Base-by-base conservation (phyloP, 2,888 invertebrate species). In the Phengaris arion region DNA sequence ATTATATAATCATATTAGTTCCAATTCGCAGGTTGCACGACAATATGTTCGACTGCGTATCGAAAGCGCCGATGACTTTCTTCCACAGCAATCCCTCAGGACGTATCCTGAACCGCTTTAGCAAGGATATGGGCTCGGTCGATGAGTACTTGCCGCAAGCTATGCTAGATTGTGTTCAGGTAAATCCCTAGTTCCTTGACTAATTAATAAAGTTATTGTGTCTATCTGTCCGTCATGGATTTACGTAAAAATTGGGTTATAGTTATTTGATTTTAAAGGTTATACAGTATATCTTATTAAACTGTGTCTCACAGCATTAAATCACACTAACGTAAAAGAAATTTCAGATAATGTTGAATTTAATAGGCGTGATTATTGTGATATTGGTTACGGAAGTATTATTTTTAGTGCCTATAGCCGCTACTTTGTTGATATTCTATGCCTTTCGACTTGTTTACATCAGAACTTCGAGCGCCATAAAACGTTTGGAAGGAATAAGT, bases 81-180 rank as follows among this genome's bases (percentile, higher is more conserved):
- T 98, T 97, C 84, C 97, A 98, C 82, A 94, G 94, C 0, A 98
- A 98, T 87, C 97, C 98, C 0, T 95, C 96, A n/a, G 96, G 97
- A 0, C 90, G 96, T 76, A 96, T 98, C 78, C 90, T 98, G 45
- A 94, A 94, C 79, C 86, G 98, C 77, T 98, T 98, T 83, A 96
- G 98, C 64, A 98, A 98, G 86, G 98, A 98, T 83, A 96, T 97
- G 87, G 97, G 97, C 0, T 94, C 96, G 0, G 95, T 97, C 74
- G 97, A 97, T 84, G 97, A 97, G 83, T 83, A 96, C 74, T 86
- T 97, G 12, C 97, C 97, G 0, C 96, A 96, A 85, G 95, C 95
- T 1, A 94, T 96, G 84, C 89, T 97, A n/a, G 96, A 96, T 84
- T 94, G 96, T 72, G 94, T 94, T 79, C 96, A 96, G 90, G 94